phyloP scores from a whole-genome alignment of 1,140 invertebrate genomes.

The Hypsibius dujardini region DNA sequence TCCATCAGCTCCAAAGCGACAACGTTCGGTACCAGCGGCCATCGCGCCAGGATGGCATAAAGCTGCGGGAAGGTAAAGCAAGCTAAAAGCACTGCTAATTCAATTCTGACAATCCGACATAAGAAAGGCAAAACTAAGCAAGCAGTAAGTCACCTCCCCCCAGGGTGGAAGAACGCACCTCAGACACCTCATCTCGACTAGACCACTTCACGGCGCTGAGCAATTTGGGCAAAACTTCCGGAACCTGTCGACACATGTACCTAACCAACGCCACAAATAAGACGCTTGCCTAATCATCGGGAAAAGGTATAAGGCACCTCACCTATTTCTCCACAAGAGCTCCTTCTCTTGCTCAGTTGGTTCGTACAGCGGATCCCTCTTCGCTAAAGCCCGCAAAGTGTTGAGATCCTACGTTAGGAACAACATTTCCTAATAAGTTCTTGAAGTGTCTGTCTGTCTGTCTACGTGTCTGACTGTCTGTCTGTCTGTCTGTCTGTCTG shows the following conservation, averaged over 20 bases:
- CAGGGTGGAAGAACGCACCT: slow-evolving; percentile 27
- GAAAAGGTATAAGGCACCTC: slow-evolving; percentile 23
- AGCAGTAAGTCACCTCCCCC: not conserved
- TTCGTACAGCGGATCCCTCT: slow-evolving; percentile 60
- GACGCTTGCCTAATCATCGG: not conserved
- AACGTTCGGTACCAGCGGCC: slow-evolving; percentile 61
- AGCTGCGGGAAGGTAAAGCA: slow-evolving; percentile 37
- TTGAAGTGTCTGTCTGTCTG: not conserved
- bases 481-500: not conserved
- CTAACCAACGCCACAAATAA: slow-evolving; percentile 20
- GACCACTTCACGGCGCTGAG: slow-evolving; percentile 42
- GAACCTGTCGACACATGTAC: slow-evolving; percentile 72
- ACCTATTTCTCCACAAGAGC: slow-evolving; percentile 61
- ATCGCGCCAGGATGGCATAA: slow-evolving; percentile 52
- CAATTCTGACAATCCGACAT: not conserved
- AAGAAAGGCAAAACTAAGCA: slow-evolving; percentile 3
- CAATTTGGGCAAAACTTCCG: slow-evolving; percentile 40
- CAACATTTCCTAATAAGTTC: not conserved
- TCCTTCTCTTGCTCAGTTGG: slow-evolving; percentile 76
- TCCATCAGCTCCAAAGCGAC: slow-evolving; percentile 81
- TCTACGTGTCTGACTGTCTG: too few relatives aligned
- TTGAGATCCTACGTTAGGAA: slow-evolving; percentile 15
- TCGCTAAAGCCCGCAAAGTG: slow-evolving; percentile 38
- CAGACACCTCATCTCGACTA: slow-evolving; percentile 43
- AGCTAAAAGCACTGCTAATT: slow-evolving; percentile 16